Evolutionary conservation across 92 coral and sea anemone genomes (phyloP), one percentile per base, ranked within the genome.

Genomic region (Actinostola sp.): DNA sequence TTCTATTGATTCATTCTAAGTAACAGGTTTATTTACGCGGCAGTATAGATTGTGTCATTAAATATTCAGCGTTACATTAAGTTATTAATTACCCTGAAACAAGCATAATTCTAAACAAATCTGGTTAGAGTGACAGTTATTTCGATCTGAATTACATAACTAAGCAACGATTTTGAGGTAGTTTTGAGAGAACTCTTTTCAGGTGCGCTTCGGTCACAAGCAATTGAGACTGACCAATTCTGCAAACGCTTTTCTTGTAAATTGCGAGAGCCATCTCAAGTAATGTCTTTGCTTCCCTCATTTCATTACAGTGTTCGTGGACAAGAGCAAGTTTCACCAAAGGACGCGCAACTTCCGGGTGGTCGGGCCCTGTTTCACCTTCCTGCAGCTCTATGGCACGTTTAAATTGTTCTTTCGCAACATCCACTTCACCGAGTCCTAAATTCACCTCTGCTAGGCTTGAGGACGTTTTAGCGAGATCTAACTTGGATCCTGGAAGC

Each of bases 261-360:
- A 71, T 71, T 13, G 15, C 36, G 39, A 71, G 66, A 9, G 77
- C 77, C 23, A 26, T 58, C 41, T 71, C 77, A 15, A 71, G 66
- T 12, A 71, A 41, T 14, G 52, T 34, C 55, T 71, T 71, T 13
- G 77, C 77, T 56, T 71, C 54, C 10, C 26, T 57, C 38, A 71
- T 13, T 38, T 71, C 77, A 26, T 71, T 71, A 45, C 77, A 71
- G 27, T 71, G 77, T 19, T 71, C 77, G 48, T 71, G 77, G 12
- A 71, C 77, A 1, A 71, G 77, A 24, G 77, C 77, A 58, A 71
- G 77, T 41, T 66, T 58, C 0, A 71, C 65, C 16, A 71, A 31
- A 14, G 77, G 77, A 11, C 66, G 53, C 24, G 77, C 77, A 16
- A 71, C 49, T 25, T 55, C 77, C 13, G 66, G 25, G 49, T 55